These are phyloP conservation scores for Myzus persicae DNA, from an alignment of 1,140 invertebrate genomes.

Conservation along the genomic window DNA sequence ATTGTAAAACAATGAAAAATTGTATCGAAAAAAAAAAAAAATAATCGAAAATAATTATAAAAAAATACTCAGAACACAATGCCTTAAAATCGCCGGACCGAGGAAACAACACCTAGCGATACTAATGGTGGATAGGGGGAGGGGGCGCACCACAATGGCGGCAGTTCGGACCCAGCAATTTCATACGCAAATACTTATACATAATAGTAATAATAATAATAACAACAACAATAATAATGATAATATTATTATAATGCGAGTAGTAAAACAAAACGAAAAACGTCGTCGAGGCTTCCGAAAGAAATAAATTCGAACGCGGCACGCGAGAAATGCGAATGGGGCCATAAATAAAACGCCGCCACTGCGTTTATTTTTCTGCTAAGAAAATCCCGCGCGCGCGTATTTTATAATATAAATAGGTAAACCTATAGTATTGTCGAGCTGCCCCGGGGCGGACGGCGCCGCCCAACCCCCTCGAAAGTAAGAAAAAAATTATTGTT, in stretches of 20 bases:
- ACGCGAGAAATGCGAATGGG: slow-evolving; percentile 43
- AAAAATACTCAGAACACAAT: slow-evolving; percentile 22
- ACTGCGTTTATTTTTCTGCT: slow-evolving; percentile 14
- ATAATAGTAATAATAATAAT: slow-evolving; percentile 23
- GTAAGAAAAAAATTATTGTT: slow-evolving; percentile 6
- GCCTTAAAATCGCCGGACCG: slow-evolving; percentile 40
- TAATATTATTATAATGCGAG: slow-evolving; percentile 19
- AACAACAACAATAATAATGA: slow-evolving; percentile 24
- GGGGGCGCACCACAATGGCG: slow-evolving; percentile 35
- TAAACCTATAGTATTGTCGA: neutral
- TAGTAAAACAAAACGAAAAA: slow-evolving; percentile 55
- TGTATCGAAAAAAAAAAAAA: slow-evolving; percentile 17
- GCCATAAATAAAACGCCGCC: slow-evolving; percentile 38
- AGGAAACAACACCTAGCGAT: slow-evolving; percentile 39
- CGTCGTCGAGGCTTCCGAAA: slow-evolving; percentile 53
- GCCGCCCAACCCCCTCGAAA: neutral
- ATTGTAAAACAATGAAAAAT: slow-evolving; percentile 57
- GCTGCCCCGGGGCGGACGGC: neutral
- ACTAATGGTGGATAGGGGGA: slow-evolving; percentile 15
- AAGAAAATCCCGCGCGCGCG: slow-evolving; percentile 22
- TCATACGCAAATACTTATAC: slow-evolving; percentile 43
- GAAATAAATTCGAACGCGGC: slow-evolving; percentile 55
- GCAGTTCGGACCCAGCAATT: slow-evolving; percentile 44
- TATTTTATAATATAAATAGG: slow-evolving; percentile 14
- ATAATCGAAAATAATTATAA: slow-evolving; percentile 37